Base-by-base conservation (phyloP, 2,888 invertebrate species). In the Acleris sparsana region DNA sequence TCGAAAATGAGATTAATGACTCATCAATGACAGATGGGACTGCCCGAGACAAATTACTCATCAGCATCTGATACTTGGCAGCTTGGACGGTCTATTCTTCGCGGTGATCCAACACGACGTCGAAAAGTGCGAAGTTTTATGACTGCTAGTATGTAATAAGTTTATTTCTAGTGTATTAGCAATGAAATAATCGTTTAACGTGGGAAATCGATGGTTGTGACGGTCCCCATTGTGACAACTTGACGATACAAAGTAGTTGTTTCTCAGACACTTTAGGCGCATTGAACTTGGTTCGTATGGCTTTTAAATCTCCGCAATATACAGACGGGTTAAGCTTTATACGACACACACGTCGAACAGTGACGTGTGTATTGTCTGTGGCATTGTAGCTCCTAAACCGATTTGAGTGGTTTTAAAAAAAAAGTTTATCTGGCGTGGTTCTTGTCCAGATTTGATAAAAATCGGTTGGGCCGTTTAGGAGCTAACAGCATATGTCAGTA, bases 71-170 rank as follows among this genome's bases (percentile, higher is more conserved):
- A 75, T 75, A 75, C 75, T 84, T 86, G 85, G 86, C 87, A 86
- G 78, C 74, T 70, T 71, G 75, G 73, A 75, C 58, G 75, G 75
- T 80, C 84, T 87, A 86, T 86, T 86, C 81, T 83, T 68, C 76
- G 79, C 82, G 71, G 72, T 84, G 86, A 82, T 63, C 49, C 61
- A 53, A 61, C 53, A 49, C 39, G 57, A 63, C 68, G 62, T 69
- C 62, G 56, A 60, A 63, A 61, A 53, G 44, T 51, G 25, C 55
- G 29, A 17, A 44, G 25, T 57, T 57, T 57, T 46, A 57, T 57
- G 22, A 25, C 57, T 25, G 17, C 57, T 44, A 51, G 55, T 49
- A 43, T 25, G 43, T 51, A 63, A 56, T 51, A 29, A 18, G 48
- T 62, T 17, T 55, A 58, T 63, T 58, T 33, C 46, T 48, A 44